Percentiles rank a stretch among this genome's conserved stretches.
phyloP scores from a whole-genome alignment of 2,888 invertebrate species.

The Ptychoptera albimana region DNA sequence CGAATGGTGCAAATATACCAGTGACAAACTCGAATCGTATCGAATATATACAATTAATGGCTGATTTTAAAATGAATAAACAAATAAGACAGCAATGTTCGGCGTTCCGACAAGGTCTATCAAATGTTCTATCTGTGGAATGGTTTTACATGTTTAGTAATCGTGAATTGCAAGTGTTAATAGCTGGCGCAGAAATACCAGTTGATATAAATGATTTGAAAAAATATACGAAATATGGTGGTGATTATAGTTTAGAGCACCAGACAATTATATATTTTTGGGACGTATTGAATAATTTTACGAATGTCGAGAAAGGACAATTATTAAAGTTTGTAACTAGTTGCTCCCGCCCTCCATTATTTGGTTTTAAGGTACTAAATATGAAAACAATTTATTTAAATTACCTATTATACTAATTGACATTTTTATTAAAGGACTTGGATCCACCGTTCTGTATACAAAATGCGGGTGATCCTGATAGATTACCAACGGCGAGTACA shows the following conservation, averaged over 20 bases:
- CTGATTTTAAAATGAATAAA: conserved; percentile 87
- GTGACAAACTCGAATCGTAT: conserved; percentile 87
- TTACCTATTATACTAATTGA: not conserved
- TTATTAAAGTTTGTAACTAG: conserved; percentile 96
- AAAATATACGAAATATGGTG: conserved; percentile 74
- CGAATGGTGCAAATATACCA: conserved; percentile 74
- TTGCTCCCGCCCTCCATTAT: conserved; percentile 87
- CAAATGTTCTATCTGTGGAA: conserved; percentile 76
- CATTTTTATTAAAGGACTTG: conserved; percentile 48
- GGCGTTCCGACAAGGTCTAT: conserved; percentile 79
- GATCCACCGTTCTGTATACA: conserved; percentile 95
- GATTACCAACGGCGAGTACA: conserved; percentile 92
- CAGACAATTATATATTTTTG: conserved; percentile 79
- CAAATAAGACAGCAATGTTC: conserved; percentile 75
- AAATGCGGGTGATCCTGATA: conserved; percentile 74
- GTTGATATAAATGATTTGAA: conserved; percentile 84
- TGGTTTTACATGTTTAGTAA: conserved; percentile 93
- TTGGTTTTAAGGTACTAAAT: conserved; percentile 78
- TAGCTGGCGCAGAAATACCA: conserved; percentile 88
- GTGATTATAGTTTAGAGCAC: conserved; percentile 70
- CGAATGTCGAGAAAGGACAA: conserved; percentile 68
- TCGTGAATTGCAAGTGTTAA: conserved; percentile 88
- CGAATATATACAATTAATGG: conserved; percentile 92
- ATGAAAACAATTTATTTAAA: not conserved
- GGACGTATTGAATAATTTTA: conserved; percentile 70